phyloP scores from a whole-genome alignment of 92 coral and sea anemone species.

The Isaurus tuberculatus region DNA sequence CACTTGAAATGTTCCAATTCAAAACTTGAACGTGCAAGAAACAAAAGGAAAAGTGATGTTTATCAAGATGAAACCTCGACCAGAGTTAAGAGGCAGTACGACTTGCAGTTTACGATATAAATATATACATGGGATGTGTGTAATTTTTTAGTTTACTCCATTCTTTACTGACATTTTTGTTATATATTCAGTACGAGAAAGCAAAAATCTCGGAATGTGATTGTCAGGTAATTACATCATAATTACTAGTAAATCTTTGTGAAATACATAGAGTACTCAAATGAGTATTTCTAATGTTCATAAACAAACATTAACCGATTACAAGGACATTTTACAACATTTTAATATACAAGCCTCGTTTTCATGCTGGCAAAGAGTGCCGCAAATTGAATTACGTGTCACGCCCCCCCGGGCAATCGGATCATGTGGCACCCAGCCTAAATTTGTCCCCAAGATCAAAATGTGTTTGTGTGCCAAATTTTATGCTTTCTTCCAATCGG shows the following conservation, averaged over 20 bases:
- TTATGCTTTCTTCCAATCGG: too few species aligned
- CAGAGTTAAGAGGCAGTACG: slow-evolving; percentile 36
- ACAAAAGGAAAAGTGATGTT: slow-evolving; percentile 33
- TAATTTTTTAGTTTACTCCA: background rate
- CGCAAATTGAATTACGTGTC: too few species aligned
- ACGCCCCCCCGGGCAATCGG: too few species aligned
- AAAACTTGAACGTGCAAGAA: slow-evolving; percentile 43
- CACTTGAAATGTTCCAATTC: slow-evolving; percentile 28
- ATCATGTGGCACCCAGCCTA: too few species aligned
- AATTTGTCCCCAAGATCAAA: too few species aligned
- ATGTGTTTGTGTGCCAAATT: too few species aligned
- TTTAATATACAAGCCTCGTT: too few species aligned
- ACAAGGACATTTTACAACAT: too few species aligned
- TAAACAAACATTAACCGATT: too few species aligned
- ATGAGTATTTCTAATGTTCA: too few species aligned
- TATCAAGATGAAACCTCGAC: slow-evolving; percentile 19
- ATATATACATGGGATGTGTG: background rate
- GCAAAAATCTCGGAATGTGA: slow-evolving; percentile 20
- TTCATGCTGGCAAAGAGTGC: too few species aligned
- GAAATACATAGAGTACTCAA: too few species aligned
- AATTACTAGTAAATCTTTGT: slow-evolving; percentile 1
- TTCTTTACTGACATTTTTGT: background rate
- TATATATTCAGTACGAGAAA: slow-evolving; percentile 7
- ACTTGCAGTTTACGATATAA: background rate
- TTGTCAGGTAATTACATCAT: slow-evolving; percentile 12